Conservation (phyloP, 2,888 invertebrate species). For the Drosophila prostipennis region DNA sequence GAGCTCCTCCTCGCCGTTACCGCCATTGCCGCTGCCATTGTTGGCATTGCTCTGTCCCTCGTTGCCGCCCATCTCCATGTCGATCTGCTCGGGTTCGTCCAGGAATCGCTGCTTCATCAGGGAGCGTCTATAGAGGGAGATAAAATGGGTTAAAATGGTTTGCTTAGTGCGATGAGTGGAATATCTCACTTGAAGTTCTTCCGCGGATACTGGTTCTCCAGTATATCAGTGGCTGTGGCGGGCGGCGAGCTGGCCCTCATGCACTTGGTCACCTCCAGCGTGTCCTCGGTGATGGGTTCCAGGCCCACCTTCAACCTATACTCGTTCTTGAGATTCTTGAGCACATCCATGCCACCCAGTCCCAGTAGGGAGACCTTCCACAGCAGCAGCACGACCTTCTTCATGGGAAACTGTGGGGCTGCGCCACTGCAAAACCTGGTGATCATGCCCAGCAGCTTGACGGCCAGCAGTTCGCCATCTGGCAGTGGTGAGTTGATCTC, state of each 20-base stretch:
- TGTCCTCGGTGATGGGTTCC: constrained; percentile 94
- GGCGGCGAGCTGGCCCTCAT: constrained; percentile 99
- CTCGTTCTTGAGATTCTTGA: constrained; percentile 90
- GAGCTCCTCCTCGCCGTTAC: constrained; percentile 85
- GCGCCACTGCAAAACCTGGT: constrained; percentile 97
- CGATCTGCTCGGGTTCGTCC: constrained; percentile 91
- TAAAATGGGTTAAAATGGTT: not conserved
- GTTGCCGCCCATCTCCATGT: constrained; percentile 88
- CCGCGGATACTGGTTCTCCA: constrained; percentile 93
- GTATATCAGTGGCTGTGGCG: constrained; percentile 94
- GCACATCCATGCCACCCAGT: constrained; percentile 94
- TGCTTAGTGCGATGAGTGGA: no score
- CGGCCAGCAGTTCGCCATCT: constrained; percentile 92
- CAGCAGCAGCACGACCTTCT: constrained; percentile 96
- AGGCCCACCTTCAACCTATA: constrained; percentile 90
- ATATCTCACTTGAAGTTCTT: constrained; percentile 88
- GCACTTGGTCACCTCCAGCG: constrained; percentile 95
- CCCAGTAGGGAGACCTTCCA: constrained; percentile 98
- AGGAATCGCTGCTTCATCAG: constrained; percentile 96
- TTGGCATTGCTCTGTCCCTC: constrained; percentile 74
- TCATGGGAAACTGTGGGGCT: constrained; percentile 99
- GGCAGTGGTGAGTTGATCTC: constrained; percentile 86
- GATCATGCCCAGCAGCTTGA: constrained; percentile 97
- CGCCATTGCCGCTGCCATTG: constrained; percentile 59
- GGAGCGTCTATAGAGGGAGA: constrained; percentile 79